These are phyloP conservation scores for Drosophila malerkotliana DNA, from an alignment of 1,140 invertebrate species.

Conservation along the genomic window DNA sequence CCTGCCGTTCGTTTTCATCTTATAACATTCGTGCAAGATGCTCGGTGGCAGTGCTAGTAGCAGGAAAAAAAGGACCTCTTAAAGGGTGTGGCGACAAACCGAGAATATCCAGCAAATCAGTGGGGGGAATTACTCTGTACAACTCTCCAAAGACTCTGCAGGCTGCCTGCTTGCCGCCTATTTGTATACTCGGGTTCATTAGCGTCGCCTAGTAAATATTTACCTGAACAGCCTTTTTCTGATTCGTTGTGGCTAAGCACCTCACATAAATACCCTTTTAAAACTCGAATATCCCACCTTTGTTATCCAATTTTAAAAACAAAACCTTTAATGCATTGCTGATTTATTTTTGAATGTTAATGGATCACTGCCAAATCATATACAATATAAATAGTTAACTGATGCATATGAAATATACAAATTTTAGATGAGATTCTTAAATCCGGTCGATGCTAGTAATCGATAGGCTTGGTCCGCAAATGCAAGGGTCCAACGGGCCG, in stretches of 20 bases:
- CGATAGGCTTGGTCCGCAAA: neutral
- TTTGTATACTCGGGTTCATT: conserved; percentile 78
- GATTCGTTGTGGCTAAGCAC: conserved; percentile 30
- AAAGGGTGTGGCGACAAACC: conserved; percentile 51
- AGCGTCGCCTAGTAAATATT: conserved; percentile 77
- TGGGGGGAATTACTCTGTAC: conserved; percentile 47
- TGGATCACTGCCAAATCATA: neutral
- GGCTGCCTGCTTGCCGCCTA: conserved; percentile 26
- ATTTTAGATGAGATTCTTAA: neutral
- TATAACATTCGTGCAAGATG: conserved; percentile 10
- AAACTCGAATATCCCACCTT: too few relatives aligned
- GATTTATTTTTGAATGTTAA: neutral
- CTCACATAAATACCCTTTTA: too few relatives aligned
- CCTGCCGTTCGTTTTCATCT: conserved; percentile 24
- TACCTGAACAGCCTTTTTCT: conserved; percentile 60
- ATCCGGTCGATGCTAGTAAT: neutral
- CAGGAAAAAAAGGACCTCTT: conserved; percentile 44
- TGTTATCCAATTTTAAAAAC: neutral
- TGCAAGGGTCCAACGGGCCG: conserved; percentile 5
- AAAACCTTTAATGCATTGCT: neutral
- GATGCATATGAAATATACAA: conserved; percentile 13
- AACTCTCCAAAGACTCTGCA: conserved; percentile 6
- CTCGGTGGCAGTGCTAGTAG: neutral
- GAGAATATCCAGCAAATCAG: conserved; percentile 24
- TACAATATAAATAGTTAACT: neutral